These are phyloP conservation scores for Arenaria interpres DNA, from an alignment of 2,113 vertebrate genomes.

Conservation along the genomic window DNA sequence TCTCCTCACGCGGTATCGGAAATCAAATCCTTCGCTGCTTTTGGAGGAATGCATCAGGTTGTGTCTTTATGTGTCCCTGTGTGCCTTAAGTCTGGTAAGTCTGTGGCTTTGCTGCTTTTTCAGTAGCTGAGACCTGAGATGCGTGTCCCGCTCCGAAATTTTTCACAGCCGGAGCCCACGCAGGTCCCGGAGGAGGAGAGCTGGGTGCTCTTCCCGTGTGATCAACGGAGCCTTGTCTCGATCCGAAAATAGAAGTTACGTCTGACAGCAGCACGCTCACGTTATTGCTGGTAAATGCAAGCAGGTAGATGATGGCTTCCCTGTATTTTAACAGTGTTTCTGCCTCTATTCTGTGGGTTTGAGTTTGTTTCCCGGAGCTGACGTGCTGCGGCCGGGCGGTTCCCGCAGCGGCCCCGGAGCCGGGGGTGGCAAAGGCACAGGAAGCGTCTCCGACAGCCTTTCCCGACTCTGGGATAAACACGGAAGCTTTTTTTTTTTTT, in stretches of 20 bases:
- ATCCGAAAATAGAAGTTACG: not conserved
- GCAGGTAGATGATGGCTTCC: not conserved
- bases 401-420: accelerated
- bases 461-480: not conserved
- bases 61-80: not conserved
- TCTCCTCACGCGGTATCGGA: not conserved
- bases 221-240: accelerated
- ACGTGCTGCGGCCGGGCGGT: accelerated
- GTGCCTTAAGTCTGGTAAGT: not conserved
- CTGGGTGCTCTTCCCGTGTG: accelerated
- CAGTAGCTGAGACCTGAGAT: not conserved
- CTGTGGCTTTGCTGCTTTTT: not conserved
- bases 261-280: not conserved
- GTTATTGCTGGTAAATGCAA: accelerated
- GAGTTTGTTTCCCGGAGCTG: not conserved
- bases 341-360: not conserved
- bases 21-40: not conserved
- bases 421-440: accelerated
- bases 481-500: not conserved
- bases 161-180: accelerated
- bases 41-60: not conserved
- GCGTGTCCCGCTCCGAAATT: not conserved
- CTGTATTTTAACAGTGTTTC: not conserved
- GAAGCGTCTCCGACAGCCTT: not conserved
- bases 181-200: accelerated